Conservation (phyloP, 2,888 invertebrate genomes). For the Mylabris sibirica region DNA sequence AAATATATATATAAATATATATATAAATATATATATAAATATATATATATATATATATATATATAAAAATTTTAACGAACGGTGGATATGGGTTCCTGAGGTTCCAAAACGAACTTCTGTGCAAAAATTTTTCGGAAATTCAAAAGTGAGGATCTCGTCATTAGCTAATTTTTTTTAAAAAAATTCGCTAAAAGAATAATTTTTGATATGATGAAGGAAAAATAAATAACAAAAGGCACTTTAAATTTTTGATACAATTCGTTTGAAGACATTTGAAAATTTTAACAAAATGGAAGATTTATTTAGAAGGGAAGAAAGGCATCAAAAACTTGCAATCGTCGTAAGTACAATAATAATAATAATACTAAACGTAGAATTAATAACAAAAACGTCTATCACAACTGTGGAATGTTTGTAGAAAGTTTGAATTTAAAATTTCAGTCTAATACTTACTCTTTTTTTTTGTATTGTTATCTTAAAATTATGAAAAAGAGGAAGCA, state of each 20-base stretch:
- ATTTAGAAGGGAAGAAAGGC: neutral
- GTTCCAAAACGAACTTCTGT: no score
- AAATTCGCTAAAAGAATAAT: neutral
- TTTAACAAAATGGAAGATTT: neutral
- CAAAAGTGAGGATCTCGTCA: no score
- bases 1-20: no score
- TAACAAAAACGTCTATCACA: constrained; percentile 26
- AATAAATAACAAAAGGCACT: neutral
- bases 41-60: no score
- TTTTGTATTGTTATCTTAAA: neutral
- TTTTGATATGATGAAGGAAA: neutral
- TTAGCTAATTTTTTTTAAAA: no score
- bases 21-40: no score
- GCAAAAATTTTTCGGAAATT: no score
- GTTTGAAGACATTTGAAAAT: neutral
- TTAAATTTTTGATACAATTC: neutral
- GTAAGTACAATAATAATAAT: neutral
- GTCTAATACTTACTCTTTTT: neutral
- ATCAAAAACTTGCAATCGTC: neutral
- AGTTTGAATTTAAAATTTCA: neutral
- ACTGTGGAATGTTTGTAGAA: constrained; percentile 29
- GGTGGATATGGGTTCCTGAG: no score
- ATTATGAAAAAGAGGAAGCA: constrained; percentile 17
- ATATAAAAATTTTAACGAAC: no score
- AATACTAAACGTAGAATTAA: no score